phyloP scores from a whole-genome alignment of 2,797 vertebrate genomes.

The Rousettus madagascariensis region DNA sequence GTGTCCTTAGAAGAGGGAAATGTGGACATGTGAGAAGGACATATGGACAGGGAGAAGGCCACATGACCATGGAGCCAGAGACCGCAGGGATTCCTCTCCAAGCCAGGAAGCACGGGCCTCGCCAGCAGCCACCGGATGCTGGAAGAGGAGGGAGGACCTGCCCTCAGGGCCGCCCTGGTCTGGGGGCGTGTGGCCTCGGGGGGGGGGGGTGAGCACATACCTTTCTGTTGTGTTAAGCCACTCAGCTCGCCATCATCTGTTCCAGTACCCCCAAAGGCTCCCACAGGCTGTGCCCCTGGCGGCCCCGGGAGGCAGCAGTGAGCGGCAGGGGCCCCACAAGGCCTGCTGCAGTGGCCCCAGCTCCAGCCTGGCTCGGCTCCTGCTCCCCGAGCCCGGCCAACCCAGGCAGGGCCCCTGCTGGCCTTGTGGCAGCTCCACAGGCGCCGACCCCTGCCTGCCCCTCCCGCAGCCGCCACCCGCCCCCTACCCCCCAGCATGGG shows the following conservation, averaged over 20 bases:
- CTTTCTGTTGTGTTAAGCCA: background rate
- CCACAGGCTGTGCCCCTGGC: too few relatives aligned
- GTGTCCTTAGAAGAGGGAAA: background rate
- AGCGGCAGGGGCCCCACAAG: accelerated
- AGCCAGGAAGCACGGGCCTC: accelerated
- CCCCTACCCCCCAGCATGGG: background rate
- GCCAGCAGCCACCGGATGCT: background rate
- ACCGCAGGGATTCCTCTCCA: accelerated
- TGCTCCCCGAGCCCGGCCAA: background rate
- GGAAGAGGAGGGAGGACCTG: background rate
- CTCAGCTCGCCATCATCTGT: background rate
- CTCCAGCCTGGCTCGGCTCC: background rate
- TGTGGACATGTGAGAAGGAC: background rate
- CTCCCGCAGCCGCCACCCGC: background rate
- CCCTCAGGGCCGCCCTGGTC: background rate
- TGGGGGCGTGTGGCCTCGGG: background rate
- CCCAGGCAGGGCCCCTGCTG: too few relatives aligned
- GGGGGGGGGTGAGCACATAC: too few relatives aligned
- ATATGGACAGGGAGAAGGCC: background rate
- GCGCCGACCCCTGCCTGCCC: background rate
- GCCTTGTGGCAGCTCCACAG: too few relatives aligned
- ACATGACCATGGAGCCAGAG: accelerated
- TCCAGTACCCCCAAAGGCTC: too few relatives aligned
- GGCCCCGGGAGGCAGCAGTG: background rate
- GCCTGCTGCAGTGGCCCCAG: background rate